Evolutionary conservation across 2,113 vertebrate genomes (phyloP), one percentile per base, ranked within the genome.

Genomic region (Acanthisitta chloris): DNA sequence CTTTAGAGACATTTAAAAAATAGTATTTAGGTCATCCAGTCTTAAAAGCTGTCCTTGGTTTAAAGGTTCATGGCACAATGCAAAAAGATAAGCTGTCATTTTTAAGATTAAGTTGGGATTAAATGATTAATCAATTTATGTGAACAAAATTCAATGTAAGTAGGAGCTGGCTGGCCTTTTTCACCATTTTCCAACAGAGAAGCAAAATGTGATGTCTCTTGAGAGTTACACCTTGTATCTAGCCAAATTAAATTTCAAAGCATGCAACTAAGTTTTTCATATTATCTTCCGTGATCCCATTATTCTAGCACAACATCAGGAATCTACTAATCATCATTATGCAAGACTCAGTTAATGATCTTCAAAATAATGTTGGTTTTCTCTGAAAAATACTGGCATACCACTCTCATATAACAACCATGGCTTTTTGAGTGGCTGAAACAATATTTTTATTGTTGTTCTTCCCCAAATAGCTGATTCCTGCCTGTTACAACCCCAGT

Each of bases 91-190:
- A 94, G 43, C 25, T 67, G 62, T 38, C 34, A 70, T 66, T 72
- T 93, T 90, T 40, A 87, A 90, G 74, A 80, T n/a, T 72, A 71
- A 88, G 74, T 34, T 43, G 24, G 76, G 66, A 95, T 94, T 92
- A 88, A 86, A 91, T 2, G 9, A 89, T 61, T 81, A 84, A 78
- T 45, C 48, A 74, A 92, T 86, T 72, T 71, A 93, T 80, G 62
- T 86, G 61, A 88, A 86, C 20, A 94, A 82, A 78, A 84, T 74
- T 81, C 54, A 73, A 36, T 42, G 11, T 49, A 94, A 81, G 26
- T 29, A 77, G 64, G 36, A 80, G 15, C 8, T 79, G 18, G 49
- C 36, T 72, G 76, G 71, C 17, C 43, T 76, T 90, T 85, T 29
- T 42, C 61, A 67, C 43, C 1, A 28, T 69, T 48, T 88, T 86